A percentile compares a stretch with the other conserved stretches of the same genome.
These are phyloP conservation scores for Indicator indicator DNA, from an alignment of 2,113 vertebrate species.

Conservation along the genomic window DNA sequence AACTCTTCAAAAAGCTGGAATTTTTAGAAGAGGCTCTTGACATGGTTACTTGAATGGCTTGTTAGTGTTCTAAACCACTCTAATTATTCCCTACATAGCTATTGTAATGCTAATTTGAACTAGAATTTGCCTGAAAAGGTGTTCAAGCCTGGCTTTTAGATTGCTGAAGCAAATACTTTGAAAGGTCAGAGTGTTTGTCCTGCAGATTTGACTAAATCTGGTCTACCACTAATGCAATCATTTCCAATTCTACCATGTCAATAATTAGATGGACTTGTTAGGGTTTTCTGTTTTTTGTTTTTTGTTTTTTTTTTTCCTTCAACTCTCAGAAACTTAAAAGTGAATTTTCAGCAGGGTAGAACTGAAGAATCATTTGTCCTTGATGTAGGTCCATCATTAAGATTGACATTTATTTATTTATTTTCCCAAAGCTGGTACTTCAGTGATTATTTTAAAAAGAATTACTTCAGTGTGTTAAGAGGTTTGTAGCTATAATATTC, in stretches of 20 bases:
- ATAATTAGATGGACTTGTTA: conserved; percentile 12
- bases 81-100: neutral
- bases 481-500: conserved; percentile 60
- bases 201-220: neutral
- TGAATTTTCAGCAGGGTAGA: conserved; percentile 30
- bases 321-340: conserved; percentile 41
- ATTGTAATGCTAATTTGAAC: neutral
- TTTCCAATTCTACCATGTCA: neutral
- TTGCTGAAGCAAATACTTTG: neutral
- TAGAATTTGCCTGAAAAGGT: neutral
- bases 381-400: neutral
- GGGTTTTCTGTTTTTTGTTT: too few species aligned
- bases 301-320: neutral
- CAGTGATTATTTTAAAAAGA: conserved; percentile 9
- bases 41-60: neutral
- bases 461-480: neutral
- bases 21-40: neutral
- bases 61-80: neutral
- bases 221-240: neutral
- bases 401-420: neutral
- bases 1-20: neutral
- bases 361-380: conserved; percentile 48
- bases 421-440: neutral
- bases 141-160: neutral
- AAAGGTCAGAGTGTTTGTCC: neutral